Evolutionary conservation across 1,140 invertebrate species (phyloP), one percentile per base, ranked within the genome.

Genomic region (Hermetia illucens): DNA sequence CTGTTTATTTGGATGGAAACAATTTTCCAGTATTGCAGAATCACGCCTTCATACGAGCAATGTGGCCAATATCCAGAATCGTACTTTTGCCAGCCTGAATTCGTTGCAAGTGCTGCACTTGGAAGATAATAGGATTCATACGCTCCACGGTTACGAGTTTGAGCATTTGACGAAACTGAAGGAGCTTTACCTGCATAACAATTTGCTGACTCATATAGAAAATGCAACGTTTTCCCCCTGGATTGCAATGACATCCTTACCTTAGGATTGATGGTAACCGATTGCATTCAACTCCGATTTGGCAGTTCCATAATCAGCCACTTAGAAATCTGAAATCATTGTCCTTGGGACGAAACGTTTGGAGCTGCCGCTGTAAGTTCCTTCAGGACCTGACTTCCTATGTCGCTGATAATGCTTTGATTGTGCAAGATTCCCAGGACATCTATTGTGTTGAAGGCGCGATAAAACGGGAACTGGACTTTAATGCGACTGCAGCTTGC

Each of bases 1-100:
- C 90, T 56, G 76, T 92, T 13, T 92, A 89, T 53, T 63, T 94
- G 36, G 89, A 93, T 55, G 87, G 87, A 17, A 94, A 92, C 56
- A 74, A 83, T 45, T 78, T 93, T 36, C 75, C 70, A 32, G 77
- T 84, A 53, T 56, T 93, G 32, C 78, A 84, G 51, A 85, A 86
- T 55, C 87, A 92, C 53, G 80, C 82, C 18, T 90, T 94, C 55
- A 92, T 61, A 75, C 72, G 42, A 89, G 83, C 50, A 73, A 76
- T 20, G 78, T 94, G 42, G 82, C 85, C 43, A 75, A 72, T 30
- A 90, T 94, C 47, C 82, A 87, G 55, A 93, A 94, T 57, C 76
- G 84, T 46, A 92, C 89, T 3, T 94, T 93, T 63, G 89, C 90
- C 51, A 86, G 88, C 8, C 63, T 93, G 33, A 79, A 78, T 47